Conservation (phyloP, 2,113 vertebrate species). For the Trogon surrucura region DNA sequence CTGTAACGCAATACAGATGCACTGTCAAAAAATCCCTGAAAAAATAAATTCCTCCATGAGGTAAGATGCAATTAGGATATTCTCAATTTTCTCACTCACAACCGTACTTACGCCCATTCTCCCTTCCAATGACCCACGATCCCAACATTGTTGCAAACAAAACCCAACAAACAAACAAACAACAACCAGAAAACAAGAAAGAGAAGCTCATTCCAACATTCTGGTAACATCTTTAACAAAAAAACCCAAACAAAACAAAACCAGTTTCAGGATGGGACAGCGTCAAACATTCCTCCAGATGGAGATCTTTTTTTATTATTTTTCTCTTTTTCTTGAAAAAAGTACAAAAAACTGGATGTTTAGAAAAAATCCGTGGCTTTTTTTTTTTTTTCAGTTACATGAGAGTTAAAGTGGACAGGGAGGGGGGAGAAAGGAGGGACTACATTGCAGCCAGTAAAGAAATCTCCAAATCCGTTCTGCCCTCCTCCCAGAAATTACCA, state of each 20-base stretch:
- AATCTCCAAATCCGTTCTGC: slow-evolving; percentile 64
- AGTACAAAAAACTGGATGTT: slow-evolving; percentile 71
- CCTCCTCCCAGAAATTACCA: slow-evolving; percentile 69
- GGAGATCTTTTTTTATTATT: slow-evolving; percentile 8
- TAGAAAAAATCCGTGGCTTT: slow-evolving; percentile 71
- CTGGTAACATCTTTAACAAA: slow-evolving; percentile 62
- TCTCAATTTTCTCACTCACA: slow-evolving; percentile 59
- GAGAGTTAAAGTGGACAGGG: slow-evolving; percentile 70
- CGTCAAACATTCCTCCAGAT: slow-evolving; percentile 66
- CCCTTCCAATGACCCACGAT: slow-evolving; percentile 65
- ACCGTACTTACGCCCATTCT: not conserved
- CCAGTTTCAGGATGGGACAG: slow-evolving; percentile 66
- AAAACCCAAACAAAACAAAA: not conserved
- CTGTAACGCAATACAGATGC: slow-evolving; percentile 89
- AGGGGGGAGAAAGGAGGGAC: slow-evolving; percentile 68
- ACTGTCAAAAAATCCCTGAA: slow-evolving; percentile 97
- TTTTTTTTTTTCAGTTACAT: slow-evolving; percentile 50
- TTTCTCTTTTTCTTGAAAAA: slow-evolving; percentile 62
- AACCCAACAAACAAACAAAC: slow-evolving; percentile 58
- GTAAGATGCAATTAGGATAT: slow-evolving; percentile 83
- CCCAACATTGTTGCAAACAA: slow-evolving; percentile 63
- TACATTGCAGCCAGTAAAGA: slow-evolving; percentile 68
- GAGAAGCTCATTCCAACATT: slow-evolving; percentile 68
- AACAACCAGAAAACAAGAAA: slow-evolving; percentile 62
- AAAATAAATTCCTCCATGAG: slow-evolving; percentile 89